Base-by-base conservation (phyloP, 2,888 invertebrate species). In the Pimpla rufipes region DNA sequence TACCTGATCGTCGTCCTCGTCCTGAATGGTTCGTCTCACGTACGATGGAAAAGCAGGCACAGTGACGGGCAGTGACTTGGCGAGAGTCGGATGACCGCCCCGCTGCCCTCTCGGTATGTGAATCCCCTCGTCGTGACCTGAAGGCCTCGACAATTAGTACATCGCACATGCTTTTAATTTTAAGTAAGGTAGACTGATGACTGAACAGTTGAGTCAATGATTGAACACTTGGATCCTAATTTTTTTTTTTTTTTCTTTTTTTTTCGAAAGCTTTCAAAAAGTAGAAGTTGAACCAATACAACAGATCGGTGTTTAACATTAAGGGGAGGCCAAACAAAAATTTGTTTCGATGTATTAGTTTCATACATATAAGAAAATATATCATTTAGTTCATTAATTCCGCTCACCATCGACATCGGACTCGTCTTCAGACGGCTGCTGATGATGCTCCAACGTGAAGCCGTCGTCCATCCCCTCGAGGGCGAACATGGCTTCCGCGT, bases 51-150 rank as follows among this genome's bases (percentile, higher is more conserved):
- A 96, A 79, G 93, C 93, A 74, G 97, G 97, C 93, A 97, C 96
- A 92, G 95, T 96, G 91, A 97, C 96, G 50, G 97, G 97, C 90
- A 97, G 94, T 85, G 97, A 97, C 92, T 96, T 96, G 57, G 97
- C 97, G 86, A 97, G 89, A 73, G 92, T 94, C 80, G 94, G 94
- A 21, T 93, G 93, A 40, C 92, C 93, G 62, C 92, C 92, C 80
- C 93, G 93, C 68, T 91, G 92, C 70, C 86, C 88, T 75, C 95
- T 94, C 4, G 94, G 92, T 85, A 95, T 94, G 86, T 95, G 95
- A 83, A 95, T 94, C 57, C 95, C 95, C 91, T 96, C 96, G 89
- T 95, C 95, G 88, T 95, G 94, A 87, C 95, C 95, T 79, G 94
- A 94, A 90, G 94, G 94, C 94, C 45, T 40, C 66, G 68, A 18